These are phyloP conservation scores for Pseudorhombus dupliciocellatus DNA, from an alignment of 2,113 vertebrate species.

Conservation along the genomic window DNA sequence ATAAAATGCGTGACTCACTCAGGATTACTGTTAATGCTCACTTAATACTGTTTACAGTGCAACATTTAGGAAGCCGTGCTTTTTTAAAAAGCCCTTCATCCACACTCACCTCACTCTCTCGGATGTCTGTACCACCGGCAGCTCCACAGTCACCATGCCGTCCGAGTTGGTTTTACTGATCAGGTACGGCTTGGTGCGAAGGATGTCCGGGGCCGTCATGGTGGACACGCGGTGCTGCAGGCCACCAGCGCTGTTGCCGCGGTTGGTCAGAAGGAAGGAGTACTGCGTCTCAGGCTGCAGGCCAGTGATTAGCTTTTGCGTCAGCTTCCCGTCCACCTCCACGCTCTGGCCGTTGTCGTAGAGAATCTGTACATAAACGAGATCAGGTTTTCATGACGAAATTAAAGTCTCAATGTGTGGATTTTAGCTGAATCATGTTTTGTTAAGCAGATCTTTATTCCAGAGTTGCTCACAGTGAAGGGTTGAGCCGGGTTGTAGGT, in stretches of 20 bases:
- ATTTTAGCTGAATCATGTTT: not conserved
- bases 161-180: slow-evolving; percentile 94
- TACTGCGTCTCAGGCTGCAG: slow-evolving; percentile 97
- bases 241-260: slow-evolving; percentile 96
- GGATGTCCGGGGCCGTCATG: slow-evolving; percentile 93
- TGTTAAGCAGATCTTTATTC: not conserved
- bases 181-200: slow-evolving; percentile 92
- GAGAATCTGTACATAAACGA: slow-evolving; percentile 85
- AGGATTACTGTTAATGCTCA: not conserved
- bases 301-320: slow-evolving; percentile 96
- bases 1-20: slow-evolving; percentile 6
- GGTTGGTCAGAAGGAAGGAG: slow-evolving; percentile 96
- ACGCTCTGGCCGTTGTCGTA: slow-evolving; percentile 98
- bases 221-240: slow-evolving; percentile 96
- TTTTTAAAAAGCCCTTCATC: too few relatives aligned
- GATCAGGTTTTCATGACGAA: not conserved
- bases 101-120: slow-evolving; percentile 90
- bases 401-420: not conserved
- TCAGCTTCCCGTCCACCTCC: slow-evolving; percentile 95
- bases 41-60: too few relatives aligned
- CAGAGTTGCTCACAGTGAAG: slow-evolving; percentile 90
- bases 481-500: slow-evolving; percentile 98
- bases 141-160: slow-evolving; percentile 94
- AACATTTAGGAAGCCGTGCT: too few relatives aligned
- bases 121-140: slow-evolving; percentile 90